Evolutionary conservation across 1,140 invertebrate species (phyloP).

Genomic region (Lutraria rhynchaena): DNA sequence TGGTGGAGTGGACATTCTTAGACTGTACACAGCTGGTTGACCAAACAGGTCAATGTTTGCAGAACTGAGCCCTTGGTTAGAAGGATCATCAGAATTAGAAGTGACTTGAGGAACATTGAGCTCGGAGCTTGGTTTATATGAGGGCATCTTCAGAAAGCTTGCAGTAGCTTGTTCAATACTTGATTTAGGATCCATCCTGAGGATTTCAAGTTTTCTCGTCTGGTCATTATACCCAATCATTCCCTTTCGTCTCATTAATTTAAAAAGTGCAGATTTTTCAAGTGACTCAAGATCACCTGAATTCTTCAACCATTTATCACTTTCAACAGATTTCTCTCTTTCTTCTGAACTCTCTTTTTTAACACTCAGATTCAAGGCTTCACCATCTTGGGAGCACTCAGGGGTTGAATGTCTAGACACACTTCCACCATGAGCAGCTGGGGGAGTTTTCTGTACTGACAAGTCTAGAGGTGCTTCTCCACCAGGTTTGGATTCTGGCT

Average conservation of each 20-base stretch:
- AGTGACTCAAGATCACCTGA: constrained; percentile 59
- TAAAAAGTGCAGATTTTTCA: constrained; percentile 77
- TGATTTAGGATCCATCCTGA: constrained; percentile 19
- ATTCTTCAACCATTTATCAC: constrained; percentile 8
- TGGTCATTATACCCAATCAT: constrained; percentile 20
- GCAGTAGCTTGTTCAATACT: constrained; percentile 39
- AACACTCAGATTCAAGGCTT: constrained; percentile 76
- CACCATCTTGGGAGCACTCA: constrained; percentile 62
- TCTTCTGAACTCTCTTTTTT: constrained; percentile 59
- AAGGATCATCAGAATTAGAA: not conserved
- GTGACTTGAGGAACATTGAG: not conserved
- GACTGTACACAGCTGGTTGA: constrained; percentile 12
- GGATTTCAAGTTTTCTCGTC: constrained; percentile 7
- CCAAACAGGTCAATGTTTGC: not conserved
- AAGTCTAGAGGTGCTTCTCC: constrained; percentile 90
- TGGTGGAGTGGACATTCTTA: not conserved
- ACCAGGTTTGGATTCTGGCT: constrained; percentile 70
- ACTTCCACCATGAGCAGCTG: constrained; percentile 71
- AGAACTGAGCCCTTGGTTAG: not conserved
- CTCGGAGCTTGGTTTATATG: constrained; percentile 43
- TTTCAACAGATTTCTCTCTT: constrained; percentile 4
- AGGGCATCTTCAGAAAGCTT: constrained; percentile 53
- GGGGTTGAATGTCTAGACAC: constrained; percentile 59
- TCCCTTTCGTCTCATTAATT: constrained; percentile 75
- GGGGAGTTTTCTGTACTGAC: constrained; percentile 87